Evolutionary conservation across 64 coral and sea anemone species (phyloP), one percentile per base, ranked within the genome.

Genomic region (Anthopleura sola): DNA sequence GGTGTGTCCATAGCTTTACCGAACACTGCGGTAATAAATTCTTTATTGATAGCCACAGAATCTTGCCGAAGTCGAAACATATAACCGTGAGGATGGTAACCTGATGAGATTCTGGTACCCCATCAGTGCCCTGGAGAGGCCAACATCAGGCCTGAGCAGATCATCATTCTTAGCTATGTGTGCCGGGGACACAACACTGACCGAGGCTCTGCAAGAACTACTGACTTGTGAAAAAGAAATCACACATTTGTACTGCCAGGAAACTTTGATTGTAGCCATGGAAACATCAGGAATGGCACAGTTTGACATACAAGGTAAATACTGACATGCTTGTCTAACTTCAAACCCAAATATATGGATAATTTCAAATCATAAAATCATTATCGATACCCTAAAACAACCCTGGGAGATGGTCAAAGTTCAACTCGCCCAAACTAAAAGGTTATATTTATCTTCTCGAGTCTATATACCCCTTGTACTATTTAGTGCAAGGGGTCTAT

Each of bases 81-180:
- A 98, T 84, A 94, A 94, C 74, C 89, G 92, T 55, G 95, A 98
- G 53, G 95, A 98, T 68, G 95, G 95, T 40, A 91, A 87, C 36
- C 86, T 98, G 6, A 64, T 98, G 82, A 88, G 92, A 36, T 98
- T 93, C 79, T 98, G 95, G 95, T 98, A 98, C 85, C 95, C 95
- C 71, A 91, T 98, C 49, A 82, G 39, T 48, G 86, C 89, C 11
- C 33, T 98, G 24, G 89, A 94, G 86, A 90, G 88, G 32, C 66
- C 66, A 71, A 71, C 66, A 17, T 78, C 92, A 86, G 83, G 78
- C 29, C 54, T 86, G 5, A 89, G 86, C n/a, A 89, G 95, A 55
- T 87, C 86, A 3, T 86, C 86, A 33, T 93, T 89, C 28, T 37
- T 94, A 68, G 89, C 88, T 26, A 85, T 91, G 26, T 85, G 83